Base-by-base conservation (phyloP, 2,113 vertebrate genomes). In the Cyprinodon variegatus region DNA sequence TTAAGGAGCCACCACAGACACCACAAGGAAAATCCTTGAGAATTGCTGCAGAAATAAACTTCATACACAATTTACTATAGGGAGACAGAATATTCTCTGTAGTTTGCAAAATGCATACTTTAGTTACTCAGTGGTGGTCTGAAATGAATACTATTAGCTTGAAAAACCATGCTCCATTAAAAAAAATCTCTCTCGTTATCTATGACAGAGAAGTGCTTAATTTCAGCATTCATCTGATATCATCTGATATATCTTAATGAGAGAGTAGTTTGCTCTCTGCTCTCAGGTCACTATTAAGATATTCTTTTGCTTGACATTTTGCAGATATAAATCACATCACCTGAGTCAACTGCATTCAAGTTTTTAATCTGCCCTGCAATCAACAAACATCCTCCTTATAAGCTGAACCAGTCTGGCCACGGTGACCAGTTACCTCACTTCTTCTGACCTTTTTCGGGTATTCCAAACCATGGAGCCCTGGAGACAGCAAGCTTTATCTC, bases 401-500 rank as follows among this genome's bases (percentile, higher is more conserved):
- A 4, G 64, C 41, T 40, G 41, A 70, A 82, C 59, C 29, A 46
- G 20, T 61, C 70, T 70, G 61, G 10, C 36, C 43, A 68, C 68
- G 36, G 9, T 29, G n/a, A 46, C 6, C 65, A 65, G 61, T 63
- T 9, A 14, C 72, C n/a, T 57, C 50, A 64, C n/a, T 60, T 9
- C 17, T 2, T 40, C 36, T 65, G 65, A 66, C 48, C 64, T 78
- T 74, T 59, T 78, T n/a, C 29, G 15, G 48, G 38, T 70, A 67
- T 64, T 70, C 37, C 13, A 57, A 38, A 72, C 38, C 57, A 73
- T 73, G 37, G 7, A 71, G 70, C 22, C 64, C 36, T 37, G 59
- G 17, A 46, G 77, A 71, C 67, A 37, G 10, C n/a, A 15, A 3
- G 22, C 61, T 76, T 74, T 61, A 72, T 77, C 74, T 72, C 39